Evolutionary conservation across 2,797 vertebrate genomes (phyloP).

Genomic region (Acridotheres tristis): DNA sequence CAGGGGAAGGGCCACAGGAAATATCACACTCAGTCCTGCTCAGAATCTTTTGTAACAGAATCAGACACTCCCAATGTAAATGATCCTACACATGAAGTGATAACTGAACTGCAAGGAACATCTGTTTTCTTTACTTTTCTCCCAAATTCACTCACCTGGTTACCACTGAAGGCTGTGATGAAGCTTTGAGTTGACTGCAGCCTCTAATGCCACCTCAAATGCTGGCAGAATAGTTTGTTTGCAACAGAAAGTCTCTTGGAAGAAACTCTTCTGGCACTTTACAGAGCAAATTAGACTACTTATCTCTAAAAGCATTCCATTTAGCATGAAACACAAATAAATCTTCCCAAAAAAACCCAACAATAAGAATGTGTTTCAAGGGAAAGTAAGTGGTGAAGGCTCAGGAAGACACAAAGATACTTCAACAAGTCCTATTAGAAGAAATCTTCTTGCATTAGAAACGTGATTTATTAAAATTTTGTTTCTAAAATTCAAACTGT

Average conservation of each 20-base stretch:
- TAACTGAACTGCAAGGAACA: background rate
- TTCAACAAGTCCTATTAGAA: background rate
- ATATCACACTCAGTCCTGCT: background rate
- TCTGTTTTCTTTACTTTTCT: background rate
- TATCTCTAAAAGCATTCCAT: constrained; percentile 6
- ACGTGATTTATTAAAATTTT: background rate
- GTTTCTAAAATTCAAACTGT: background rate
- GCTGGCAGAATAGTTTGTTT: background rate
- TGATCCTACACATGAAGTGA: background rate
- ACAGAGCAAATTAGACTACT: background rate
- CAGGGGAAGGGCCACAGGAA: background rate
- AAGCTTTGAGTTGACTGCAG: background rate
- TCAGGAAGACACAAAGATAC: background rate
- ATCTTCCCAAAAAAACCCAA: background rate
- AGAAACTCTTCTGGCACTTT: background rate
- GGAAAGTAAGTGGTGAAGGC: background rate
- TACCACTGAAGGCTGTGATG: background rate
- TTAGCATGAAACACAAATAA: background rate
- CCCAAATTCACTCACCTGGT: background rate
- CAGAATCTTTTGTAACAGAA: background rate
- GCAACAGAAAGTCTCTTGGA: background rate
- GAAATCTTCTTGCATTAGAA: background rate
- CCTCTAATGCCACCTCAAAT: background rate
- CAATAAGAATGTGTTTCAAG: background rate
- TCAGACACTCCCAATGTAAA: background rate